Base-by-base conservation (phyloP, 2,888 invertebrate genomes). In the Lamellibrachia satsuma region DNA sequence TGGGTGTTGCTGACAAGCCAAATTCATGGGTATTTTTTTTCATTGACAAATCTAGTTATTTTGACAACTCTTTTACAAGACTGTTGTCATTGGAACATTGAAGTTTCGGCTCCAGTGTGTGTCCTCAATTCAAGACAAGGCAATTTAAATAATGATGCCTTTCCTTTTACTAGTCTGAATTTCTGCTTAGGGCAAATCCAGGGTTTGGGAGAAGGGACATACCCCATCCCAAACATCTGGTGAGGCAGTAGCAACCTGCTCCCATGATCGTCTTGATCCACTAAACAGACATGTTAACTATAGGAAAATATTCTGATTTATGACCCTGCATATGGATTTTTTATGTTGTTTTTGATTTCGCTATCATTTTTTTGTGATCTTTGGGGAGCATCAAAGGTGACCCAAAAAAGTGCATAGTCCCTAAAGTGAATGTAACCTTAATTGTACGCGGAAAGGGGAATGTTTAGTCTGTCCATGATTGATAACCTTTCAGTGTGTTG, bases 331-430 rank as follows among this genome's bases (percentile, higher is more conserved):
- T 6, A 75, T 75, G 75, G 75, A 75, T 75, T 15, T 22, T n/a
- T 22, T 75, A 22, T 22, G 75, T 75, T 75, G 15, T 75, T 75
- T 75, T n/a, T 22, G 22, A 75, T 75, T 75, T 55, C 0, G 75
- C 75, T 3, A 22, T 75, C 75, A 22, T 22, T 75, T 75, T 75
- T 75, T 75, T 75, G 22, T 75, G 75, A 75, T 75, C 75, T 75
- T 75, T 75, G 75, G 75, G 60, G 75, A 75, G 75, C 75, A 75
- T 75, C 75, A 75, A 75, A 75, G 75, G 75, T 75, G 75, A 75
- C 75, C 75, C 75, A 22, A 75, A 75, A 75, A 75, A 75, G 22
- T 75, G 75, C n/a, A 22, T 0, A 75, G 75, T n/a, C 75, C 22
- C 22, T 75, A n/a, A 75, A 75, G 15, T 75, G 75, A 75, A 75